A percentile compares a stretch with the other conserved stretches of the same genome.
Evolutionary conservation across 2,797 vertebrate species (phyloP).

Genomic region (Helicolenus hilgendorfi): DNA sequence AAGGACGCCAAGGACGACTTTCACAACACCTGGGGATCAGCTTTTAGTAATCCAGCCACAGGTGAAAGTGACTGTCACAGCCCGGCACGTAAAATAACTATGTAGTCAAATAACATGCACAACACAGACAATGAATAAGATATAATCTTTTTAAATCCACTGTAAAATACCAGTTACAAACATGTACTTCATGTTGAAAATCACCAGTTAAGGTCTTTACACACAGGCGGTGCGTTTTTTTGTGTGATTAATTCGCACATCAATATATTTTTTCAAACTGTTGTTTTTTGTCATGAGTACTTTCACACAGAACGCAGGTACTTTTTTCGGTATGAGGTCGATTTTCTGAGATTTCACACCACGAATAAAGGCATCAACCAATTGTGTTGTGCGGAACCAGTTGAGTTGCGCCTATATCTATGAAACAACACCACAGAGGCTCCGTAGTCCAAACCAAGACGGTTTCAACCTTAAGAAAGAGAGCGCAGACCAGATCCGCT

Average conservation of each 20-base stretch:
- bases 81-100: neutral
- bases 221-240: neutral
- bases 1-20: neutral
- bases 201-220: too few relatives aligned
- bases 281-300: neutral
- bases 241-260: neutral
- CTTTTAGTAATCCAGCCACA: neutral
- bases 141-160: neutral
- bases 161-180: neutral
- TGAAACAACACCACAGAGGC: neutral
- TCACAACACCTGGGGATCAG: neutral
- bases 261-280: neutral
- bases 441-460: rapidly evolving
- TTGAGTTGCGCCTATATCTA: neutral
- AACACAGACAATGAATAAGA: neutral
- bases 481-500: neutral
- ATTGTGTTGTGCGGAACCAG: rapidly evolving
- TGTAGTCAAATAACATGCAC: neutral
- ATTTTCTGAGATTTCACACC: neutral
- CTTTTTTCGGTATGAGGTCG: too few relatives aligned
- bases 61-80: neutral
- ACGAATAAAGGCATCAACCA: neutral
- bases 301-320: neutral
- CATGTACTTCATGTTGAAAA: neutral
- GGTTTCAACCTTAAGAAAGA: too few relatives aligned